phyloP scores from a whole-genome alignment of 2,888 invertebrate species.

The Pseudococcus longispinus region DNA sequence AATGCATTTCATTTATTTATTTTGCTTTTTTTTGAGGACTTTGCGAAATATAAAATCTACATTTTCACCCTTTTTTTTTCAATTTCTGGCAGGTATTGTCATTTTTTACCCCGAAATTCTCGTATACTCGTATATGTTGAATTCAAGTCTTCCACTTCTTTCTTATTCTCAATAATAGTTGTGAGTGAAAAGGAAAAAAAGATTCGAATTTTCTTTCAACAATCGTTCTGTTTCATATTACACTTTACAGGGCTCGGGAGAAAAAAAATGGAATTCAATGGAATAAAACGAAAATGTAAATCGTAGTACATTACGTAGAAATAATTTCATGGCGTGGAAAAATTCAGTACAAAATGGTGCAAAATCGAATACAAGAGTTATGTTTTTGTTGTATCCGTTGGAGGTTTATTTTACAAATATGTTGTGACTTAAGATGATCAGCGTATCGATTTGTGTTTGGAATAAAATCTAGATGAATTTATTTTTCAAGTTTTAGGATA shows the following conservation, averaged over 20 bases:
- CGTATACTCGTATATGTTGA: slow-evolving; percentile 37
- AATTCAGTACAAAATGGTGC: neutral
- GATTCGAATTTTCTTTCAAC: slow-evolving; percentile 32
- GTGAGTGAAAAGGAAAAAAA: neutral
- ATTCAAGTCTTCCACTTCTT: slow-evolving; percentile 45
- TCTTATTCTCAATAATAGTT: slow-evolving; percentile 44
- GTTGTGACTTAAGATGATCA: neutral
- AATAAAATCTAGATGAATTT: too few species aligned
- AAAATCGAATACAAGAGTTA: neutral
- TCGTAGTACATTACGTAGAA: neutral
- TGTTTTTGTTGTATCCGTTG: neutral
- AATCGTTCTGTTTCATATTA: neutral
- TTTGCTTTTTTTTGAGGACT: slow-evolving; percentile 48
- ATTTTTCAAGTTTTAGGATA: too few species aligned
- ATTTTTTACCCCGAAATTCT: slow-evolving; percentile 47
- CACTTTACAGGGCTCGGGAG: neutral
- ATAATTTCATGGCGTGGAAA: neutral
- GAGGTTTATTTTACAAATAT: neutral
- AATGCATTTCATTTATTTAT: slow-evolving; percentile 56
- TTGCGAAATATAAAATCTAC: slow-evolving; percentile 53
- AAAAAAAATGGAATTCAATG: neutral
- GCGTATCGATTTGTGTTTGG: neutral
- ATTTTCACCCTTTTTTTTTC: slow-evolving; percentile 56
- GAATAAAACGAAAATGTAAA: neutral
- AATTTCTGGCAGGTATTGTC: slow-evolving; percentile 56